Evolutionary conservation across 2,888 invertebrate species (phyloP).

Genomic region (Trissoscelio sp.): DNA sequence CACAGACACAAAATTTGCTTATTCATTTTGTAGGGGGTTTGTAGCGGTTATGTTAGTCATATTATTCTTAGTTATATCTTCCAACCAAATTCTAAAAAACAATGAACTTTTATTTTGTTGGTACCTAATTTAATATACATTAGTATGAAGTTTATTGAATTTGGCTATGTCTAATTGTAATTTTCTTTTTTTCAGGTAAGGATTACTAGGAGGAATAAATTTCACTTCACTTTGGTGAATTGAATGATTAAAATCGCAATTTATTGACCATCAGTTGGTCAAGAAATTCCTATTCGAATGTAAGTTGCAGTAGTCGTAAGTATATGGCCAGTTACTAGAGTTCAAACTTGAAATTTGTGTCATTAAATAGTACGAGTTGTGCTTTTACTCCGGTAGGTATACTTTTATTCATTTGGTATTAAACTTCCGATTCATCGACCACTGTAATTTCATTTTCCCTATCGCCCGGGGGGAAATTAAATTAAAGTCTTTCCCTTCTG

Average conservation of each 20-base stretch:
- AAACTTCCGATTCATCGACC: slow-evolving; percentile 54
- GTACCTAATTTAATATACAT: no score
- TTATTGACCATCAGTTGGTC: slow-evolving; percentile 15
- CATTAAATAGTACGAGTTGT: slow-evolving; percentile 9
- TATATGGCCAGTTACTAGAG: neutral
- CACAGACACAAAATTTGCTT: slow-evolving; percentile 36
- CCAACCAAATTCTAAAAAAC: no score
- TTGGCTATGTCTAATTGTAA: neutral
- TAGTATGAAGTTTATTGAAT: no score
- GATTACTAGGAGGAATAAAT: neutral
- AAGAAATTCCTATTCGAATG: slow-evolving; percentile 8
- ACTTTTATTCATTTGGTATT: slow-evolving; percentile 30
- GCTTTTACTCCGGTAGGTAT: neutral
- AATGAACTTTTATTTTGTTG: no score
- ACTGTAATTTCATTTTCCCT: slow-evolving; percentile 39
- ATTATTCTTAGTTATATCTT: no score
- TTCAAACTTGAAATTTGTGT: slow-evolving; percentile 13
- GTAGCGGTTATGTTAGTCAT: neutral
- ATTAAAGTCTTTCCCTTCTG: slow-evolving; percentile 38
- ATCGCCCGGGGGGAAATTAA: slow-evolving; percentile 59
- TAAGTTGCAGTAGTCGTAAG: slow-evolving; percentile 7
- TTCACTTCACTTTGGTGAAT: neutral
- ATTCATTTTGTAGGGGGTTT: slow-evolving; percentile 29
- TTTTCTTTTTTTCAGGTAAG: slow-evolving; percentile 42
- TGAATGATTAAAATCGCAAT: slow-evolving; percentile 7